These are phyloP conservation scores for Sitta europaea DNA, from an alignment of 2,113 vertebrate species.

Conservation along the genomic window DNA sequence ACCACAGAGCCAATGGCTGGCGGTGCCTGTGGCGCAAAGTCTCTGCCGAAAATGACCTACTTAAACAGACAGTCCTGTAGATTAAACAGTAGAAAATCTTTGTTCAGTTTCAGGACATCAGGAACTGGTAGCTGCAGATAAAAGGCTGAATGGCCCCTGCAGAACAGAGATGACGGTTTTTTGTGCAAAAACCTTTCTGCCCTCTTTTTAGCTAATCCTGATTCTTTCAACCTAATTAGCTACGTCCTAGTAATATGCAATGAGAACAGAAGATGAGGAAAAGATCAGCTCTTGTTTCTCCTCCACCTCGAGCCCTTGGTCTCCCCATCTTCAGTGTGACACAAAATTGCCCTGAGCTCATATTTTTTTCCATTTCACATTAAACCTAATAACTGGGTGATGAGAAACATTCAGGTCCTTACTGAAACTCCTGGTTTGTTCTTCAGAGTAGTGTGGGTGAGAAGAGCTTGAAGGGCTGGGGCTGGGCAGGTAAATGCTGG, in stretches of 20 bases:
- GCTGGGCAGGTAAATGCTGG: neutral
- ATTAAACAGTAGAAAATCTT: neutral
- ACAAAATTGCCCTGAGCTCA: neutral
- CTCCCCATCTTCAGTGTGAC: neutral
- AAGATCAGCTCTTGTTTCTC: neutral
- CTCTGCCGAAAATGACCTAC: neutral
- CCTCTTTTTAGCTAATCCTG: neutral
- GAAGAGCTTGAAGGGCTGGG: neutral
- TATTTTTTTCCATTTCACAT: neutral
- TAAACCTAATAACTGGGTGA: neutral
- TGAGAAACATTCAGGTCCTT: neutral
- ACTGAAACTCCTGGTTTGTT: neutral
- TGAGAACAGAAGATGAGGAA: neutral
- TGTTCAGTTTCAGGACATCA: neutral
- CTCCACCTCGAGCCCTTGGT: neutral
- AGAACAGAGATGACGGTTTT: neutral
- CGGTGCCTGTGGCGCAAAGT: rapidly evolving
- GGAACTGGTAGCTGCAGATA: neutral
- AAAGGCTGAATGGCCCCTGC: neutral
- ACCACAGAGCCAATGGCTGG: neutral
- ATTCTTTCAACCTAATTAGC: neutral
- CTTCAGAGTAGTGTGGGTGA: neutral
- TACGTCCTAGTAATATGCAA: neutral
- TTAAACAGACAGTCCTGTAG: neutral
- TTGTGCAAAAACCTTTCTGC: neutral